phyloP scores from a whole-genome alignment of 2,113 vertebrate genomes.

The Antechinus stuartii region DNA sequence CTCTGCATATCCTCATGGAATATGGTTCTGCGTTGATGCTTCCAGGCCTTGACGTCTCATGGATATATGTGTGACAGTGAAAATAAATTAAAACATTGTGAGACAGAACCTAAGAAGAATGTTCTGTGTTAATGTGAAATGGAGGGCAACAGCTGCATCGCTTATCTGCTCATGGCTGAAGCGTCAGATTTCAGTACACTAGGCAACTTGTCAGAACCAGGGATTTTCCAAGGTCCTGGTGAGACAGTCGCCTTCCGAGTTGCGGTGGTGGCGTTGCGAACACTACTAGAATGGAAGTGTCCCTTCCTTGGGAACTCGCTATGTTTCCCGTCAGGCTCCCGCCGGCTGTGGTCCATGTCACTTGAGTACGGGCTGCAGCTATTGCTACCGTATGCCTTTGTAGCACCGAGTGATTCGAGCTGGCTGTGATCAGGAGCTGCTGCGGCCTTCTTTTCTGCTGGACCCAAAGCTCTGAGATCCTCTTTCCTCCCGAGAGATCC shows the following conservation, averaged over 20 bases:
- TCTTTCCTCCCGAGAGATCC: conserved; percentile 86
- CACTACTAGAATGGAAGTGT: conserved; percentile 85
- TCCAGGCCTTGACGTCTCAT: conserved; percentile 92
- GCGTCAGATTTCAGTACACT: conserved; percentile 91
- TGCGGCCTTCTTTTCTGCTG: conserved; percentile 83
- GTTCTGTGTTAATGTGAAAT: conserved; percentile 81
- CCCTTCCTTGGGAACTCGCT: conserved; percentile 85
- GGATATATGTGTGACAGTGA: conserved; percentile 88
- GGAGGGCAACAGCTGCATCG: conserved; percentile 79
- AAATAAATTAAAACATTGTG: conserved; percentile 97
- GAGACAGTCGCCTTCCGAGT: conserved; percentile 93
- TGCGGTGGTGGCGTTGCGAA: conserved; percentile 81
- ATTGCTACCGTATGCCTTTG: conserved; percentile 81
- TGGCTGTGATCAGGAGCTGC: conserved; percentile 80
- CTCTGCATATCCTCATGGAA: conserved; percentile 84
- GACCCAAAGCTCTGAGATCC: conserved; percentile 80
- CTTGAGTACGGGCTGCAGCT: conserved; percentile 81
- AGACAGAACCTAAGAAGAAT: conserved; percentile 85
- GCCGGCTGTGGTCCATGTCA: conserved; percentile 84
- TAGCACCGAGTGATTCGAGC: conserved; percentile 84
- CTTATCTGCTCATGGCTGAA: conserved; percentile 95
- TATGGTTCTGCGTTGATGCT: conserved; percentile 84
- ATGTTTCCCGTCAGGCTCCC: conserved; percentile 85
- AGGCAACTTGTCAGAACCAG: conserved; percentile 95
- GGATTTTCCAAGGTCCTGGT: conserved; percentile 98